These are phyloP conservation scores for Oikopleura dioica DNA, from an alignment of 23 tunicate species.

Conservation along the genomic window DNA sequence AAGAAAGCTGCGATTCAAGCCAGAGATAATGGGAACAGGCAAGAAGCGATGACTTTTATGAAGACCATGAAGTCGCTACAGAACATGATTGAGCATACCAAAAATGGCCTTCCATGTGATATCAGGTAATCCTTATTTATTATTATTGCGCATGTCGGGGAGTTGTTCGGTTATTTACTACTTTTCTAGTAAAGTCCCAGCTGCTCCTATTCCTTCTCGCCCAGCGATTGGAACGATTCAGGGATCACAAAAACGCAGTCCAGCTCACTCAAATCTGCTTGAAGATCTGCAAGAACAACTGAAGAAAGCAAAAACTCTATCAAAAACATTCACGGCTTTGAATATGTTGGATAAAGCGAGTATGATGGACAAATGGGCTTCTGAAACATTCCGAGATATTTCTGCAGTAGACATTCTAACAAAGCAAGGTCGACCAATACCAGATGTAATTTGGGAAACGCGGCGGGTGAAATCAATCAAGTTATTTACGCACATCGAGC, in stretches of 20 bases:
- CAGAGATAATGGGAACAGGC: neutral
- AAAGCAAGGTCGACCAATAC: too few relatives aligned
- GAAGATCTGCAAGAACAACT: conserved; percentile 16
- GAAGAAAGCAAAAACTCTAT: conserved; percentile 4
- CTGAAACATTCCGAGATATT: neutral
- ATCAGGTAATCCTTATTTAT: too few relatives aligned
- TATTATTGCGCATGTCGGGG: too few relatives aligned
- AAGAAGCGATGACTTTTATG: neutral
- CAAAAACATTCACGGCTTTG: neutral
- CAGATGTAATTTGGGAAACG: too few relatives aligned
- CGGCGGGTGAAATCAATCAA: too few relatives aligned
- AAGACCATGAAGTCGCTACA: neutral
- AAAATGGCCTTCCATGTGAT: neutral
- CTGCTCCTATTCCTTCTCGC: neutral
- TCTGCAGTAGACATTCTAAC: too few relatives aligned
- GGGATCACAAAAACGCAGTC: neutral
- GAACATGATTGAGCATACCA: neutral
- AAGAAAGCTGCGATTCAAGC: neutral
- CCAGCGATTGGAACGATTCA: neutral
- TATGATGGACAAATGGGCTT: neutral
- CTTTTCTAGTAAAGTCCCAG: too few relatives aligned
- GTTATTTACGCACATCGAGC: too few relatives aligned
- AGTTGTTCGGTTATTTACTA: too few relatives aligned
- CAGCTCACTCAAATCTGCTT: neutral
- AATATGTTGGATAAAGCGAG: neutral